Evolutionary conservation across 1,140 invertebrate species (phyloP).

Genomic region (Ips nitidus): DNA sequence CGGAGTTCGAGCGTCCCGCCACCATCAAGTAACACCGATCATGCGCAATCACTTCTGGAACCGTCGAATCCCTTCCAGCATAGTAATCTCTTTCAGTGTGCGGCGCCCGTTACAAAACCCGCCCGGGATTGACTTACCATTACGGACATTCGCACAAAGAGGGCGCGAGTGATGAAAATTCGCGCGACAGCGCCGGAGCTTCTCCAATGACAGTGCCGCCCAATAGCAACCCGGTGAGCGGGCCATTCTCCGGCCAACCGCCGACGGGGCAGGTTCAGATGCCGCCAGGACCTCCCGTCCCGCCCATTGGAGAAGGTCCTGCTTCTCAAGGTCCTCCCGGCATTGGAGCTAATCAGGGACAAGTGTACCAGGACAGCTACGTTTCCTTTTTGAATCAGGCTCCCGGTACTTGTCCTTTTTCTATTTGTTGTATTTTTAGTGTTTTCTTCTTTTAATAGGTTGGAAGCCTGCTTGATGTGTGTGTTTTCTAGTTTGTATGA

Average conservation of each 20-base stretch:
- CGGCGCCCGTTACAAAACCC: constrained; percentile 95
- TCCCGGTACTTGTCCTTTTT: constrained; percentile 54
- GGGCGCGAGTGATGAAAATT: constrained; percentile 55
- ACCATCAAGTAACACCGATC: neutral
- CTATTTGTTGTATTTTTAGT: constrained; percentile 37
- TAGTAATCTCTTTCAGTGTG: constrained; percentile 72
- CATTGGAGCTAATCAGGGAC: constrained; percentile 49
- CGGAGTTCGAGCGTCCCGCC: no score
- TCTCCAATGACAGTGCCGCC: constrained; percentile 51
- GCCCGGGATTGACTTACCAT: constrained; percentile 95
- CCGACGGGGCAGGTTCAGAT: neutral
- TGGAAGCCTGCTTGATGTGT: no score
- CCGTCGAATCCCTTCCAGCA: neutral
- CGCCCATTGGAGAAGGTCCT: constrained; percentile 35
- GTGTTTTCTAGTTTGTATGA: no score
- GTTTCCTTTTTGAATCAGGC: constrained; percentile 68
- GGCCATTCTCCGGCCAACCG: constrained; percentile 48
- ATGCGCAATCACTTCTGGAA: neutral
- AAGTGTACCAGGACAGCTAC: constrained; percentile 68
- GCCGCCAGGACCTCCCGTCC: constrained; percentile 47
- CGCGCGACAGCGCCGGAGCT: constrained; percentile 52
- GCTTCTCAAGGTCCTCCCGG: constrained; percentile 28
- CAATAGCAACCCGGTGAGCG: constrained; percentile 34
- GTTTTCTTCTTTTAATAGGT: constrained; percentile 11
- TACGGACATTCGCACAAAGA: constrained; percentile 94